Evolutionary conservation across 2,113 vertebrate genomes (phyloP), one percentile per base, ranked within the genome.

Genomic region (Copsychus sechellarum): DNA sequence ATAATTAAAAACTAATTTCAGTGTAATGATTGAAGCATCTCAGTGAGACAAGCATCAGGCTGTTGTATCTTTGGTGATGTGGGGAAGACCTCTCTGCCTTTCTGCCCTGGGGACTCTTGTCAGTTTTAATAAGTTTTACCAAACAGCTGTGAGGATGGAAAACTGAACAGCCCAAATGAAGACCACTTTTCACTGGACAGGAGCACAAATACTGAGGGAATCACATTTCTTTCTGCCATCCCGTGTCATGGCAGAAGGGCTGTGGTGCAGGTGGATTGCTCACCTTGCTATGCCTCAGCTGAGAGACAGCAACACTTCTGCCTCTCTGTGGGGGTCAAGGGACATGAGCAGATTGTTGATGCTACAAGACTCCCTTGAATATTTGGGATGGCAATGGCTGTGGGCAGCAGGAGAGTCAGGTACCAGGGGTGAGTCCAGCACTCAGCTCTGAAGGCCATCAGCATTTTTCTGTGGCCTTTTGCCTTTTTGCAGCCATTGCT

Each of bases 61-160:
- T 92, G 73, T 48, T 91, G 50, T 67, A 54, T 70, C 77, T 81
- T 81, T 96, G 79, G 51, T 23, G 26, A 54, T 19, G 54, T 84
- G 61, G 62, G 81, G 57, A 76, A 96, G 92, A 97, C 67, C 95
- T 53, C 97, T 93, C 58, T 88, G 86, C 84, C 69, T 97, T 86
- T 66, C 92, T 92, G 89, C 90, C 86, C 79, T 79, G 65, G 56
- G 82, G 73, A 94, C 50, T 86, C 90, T 40, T 92, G 91, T 96
- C 95, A 95, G 73, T 92, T 98, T 97, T 92, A 96, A 14, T 94
- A 95, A 93, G 73, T 92, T 92, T 71, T 93, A 92, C 81, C 34
- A 51, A 9, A 3, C n/a, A 88, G 88, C 87, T 94, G 81, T 57
- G 53, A 95, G 88, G 36, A 67, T 34, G 51, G 80, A n/a, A 51